A percentile compares a stretch with the other conserved stretches of the same genome.
phyloP scores from a whole-genome alignment of 2,113 vertebrate genomes.

The Ptychochromis oligacanthus region DNA sequence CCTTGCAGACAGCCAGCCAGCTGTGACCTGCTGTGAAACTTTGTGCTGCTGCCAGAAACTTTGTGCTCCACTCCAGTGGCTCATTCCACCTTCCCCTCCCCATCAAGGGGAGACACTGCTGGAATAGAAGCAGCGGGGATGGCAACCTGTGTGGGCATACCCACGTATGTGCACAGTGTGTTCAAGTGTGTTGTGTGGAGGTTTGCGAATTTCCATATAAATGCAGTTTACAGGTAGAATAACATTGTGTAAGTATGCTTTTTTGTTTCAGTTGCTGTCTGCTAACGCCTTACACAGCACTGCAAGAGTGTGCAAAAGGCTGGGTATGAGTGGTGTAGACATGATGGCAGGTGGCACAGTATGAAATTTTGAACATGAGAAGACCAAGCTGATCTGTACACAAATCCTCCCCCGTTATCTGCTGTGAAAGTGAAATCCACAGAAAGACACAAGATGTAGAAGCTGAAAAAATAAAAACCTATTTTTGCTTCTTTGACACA shows the following conservation, averaged over 20 bases:
- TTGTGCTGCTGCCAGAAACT: slow-evolving; percentile 66
- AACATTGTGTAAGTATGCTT: slow-evolving; percentile 18
- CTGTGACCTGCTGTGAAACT: slow-evolving; percentile 66
- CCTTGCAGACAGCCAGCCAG: slow-evolving; percentile 60
- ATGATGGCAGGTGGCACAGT: slow-evolving; percentile 17
- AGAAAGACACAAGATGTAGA: slow-evolving; percentile 23
- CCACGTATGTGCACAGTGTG: neutral
- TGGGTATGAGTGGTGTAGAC: neutral
- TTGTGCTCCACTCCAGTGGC: slow-evolving; percentile 58
- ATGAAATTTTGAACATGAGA: slow-evolving; percentile 34
- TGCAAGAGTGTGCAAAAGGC: neutral
- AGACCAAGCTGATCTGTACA: slow-evolving; percentile 32
- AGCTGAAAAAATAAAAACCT: slow-evolving; percentile 28
- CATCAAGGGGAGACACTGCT: slow-evolving; percentile 4
- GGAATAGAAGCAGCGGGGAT: neutral
- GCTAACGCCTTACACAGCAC: neutral
- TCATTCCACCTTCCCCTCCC: slow-evolving; percentile 26
- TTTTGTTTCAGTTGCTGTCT: slow-evolving; percentile 13
- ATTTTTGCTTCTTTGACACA: neutral
- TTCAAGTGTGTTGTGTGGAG: neutral
- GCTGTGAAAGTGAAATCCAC: slow-evolving; percentile 19
- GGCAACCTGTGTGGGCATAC: neutral
- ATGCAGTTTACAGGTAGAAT: slow-evolving; percentile 14
- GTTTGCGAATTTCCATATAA: slow-evolving; percentile 36
- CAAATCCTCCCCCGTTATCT: slow-evolving; percentile 36